A percentile compares a stretch with the other conserved stretches of the same genome.
Evolutionary conservation across 2,888 invertebrate species (phyloP).

Genomic region (Uropetala carovei): DNA sequence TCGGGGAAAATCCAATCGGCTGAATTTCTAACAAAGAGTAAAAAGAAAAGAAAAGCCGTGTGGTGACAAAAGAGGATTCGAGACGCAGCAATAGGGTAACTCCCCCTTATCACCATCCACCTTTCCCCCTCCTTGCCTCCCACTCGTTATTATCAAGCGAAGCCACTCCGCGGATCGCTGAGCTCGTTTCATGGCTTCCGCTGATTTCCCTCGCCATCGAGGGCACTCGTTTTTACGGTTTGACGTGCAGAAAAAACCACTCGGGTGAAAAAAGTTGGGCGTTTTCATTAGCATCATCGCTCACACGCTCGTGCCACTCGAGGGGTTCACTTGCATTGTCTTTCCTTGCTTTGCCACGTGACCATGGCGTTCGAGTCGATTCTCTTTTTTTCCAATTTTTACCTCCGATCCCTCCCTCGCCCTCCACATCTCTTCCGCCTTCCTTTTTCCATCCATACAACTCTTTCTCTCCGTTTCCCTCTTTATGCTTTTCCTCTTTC

Average conservation of each 20-base stretch:
- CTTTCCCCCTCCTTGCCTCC: background rate
- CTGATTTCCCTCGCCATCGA: conserved; percentile 25
- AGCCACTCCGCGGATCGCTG: conserved; percentile 44
- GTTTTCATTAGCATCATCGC: conserved; percentile 57
- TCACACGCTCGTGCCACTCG: conserved; percentile 46
- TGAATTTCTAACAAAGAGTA: background rate
- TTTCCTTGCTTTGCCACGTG: conserved; percentile 52
- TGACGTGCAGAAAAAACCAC: conserved; percentile 41
- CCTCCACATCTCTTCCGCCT: background rate
- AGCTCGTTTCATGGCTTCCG: conserved; percentile 37
- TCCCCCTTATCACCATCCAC: background rate
- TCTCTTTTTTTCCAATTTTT: background rate
- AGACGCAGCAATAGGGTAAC: conserved; percentile 5
- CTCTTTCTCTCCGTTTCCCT: background rate
- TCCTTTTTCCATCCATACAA: background rate
- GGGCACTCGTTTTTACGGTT: conserved; percentile 3
- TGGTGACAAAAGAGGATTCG: background rate
- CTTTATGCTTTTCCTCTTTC: background rate
- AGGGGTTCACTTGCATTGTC: conserved; percentile 43
- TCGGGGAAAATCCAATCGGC: too few relatives aligned
- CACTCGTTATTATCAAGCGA: conserved; percentile 40
- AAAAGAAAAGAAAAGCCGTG: background rate
- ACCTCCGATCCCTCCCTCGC: background rate
- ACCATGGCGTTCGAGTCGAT: conserved; percentile 21
- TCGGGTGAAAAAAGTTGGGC: conserved; percentile 31